phyloP scores from a whole-genome alignment of 2,797 vertebrate species.

The Muscicapa comitata region DNA sequence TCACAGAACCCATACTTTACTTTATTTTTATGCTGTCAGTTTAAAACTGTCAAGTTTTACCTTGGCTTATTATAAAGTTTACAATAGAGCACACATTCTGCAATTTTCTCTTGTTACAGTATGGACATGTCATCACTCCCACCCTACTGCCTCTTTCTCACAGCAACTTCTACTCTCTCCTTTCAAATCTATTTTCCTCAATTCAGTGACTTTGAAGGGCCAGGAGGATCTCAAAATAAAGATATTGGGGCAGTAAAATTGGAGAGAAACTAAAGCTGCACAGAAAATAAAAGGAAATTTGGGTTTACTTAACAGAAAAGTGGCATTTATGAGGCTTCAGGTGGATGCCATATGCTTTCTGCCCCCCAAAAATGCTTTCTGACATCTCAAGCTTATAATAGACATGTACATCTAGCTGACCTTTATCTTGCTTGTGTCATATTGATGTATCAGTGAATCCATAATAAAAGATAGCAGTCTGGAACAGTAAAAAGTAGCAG shows the following conservation, averaged over 20 bases:
- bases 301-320: slow-evolving; percentile 49
- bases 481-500: slow-evolving; percentile 73
- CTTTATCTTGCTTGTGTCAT: slow-evolving; percentile 75
- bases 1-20: not conserved
- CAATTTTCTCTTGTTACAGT: slow-evolving; percentile 48
- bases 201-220: slow-evolving; percentile 39
- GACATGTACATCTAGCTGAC: slow-evolving; percentile 70
- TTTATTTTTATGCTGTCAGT: slow-evolving; percentile 8
- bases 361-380: slow-evolving; percentile 51
- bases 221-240: slow-evolving; percentile 68
- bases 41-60: slow-evolving; percentile 17
- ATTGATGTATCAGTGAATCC: slow-evolving; percentile 77
- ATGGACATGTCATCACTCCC: slow-evolving; percentile 29
- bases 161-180: slow-evolving; percentile 42
- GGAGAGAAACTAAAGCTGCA: not conserved
- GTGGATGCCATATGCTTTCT: not conserved
- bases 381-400: slow-evolving; percentile 65
- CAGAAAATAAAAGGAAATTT: slow-evolving; percentile 42
- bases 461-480: slow-evolving; percentile 71
- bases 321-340: slow-evolving; percentile 54
- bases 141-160: slow-evolving; percentile 44
- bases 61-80: slow-evolving; percentile 45
- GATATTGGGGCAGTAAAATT: slow-evolving; percentile 15
- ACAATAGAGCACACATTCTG: not conserved
- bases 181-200: slow-evolving; percentile 57